Evolutionary conservation across 1,140 invertebrate species (phyloP), one percentile per base, ranked within the genome.

Genomic region (Anastrepha obliqua): DNA sequence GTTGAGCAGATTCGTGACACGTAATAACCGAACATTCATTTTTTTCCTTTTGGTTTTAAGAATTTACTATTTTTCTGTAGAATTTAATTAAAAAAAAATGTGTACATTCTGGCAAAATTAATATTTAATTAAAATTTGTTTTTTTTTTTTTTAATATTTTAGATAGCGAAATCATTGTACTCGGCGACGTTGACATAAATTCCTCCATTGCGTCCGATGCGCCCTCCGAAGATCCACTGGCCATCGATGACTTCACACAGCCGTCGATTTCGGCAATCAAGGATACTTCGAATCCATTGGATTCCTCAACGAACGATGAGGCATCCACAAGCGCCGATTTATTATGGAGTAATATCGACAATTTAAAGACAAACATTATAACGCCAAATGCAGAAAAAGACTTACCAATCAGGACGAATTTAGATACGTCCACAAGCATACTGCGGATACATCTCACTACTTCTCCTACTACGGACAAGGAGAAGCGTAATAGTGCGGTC

Each of bases 131-230:
- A 8, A 87, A 81, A 13, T 86, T 90, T 64, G 65, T 90, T 13
- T 88, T 90, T 17, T 81, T 85, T 42, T 59, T 51, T 81, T 55
- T 88, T 60, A 89, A 88, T 65, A 92, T 91, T 88, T 89, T 89
- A 15, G 91, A 91, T 59, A 90, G 90, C 59, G 91, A 93, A 88
- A 91, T 93, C 39, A 92, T 93, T 85, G 91, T 93, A 15, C 51
- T 93, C 0, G 70, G 88, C 81, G 92, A 92, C n/a, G 70, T 78
- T 0, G 91, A 93, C 86, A 85, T 91, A 0, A 93, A 92, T 88
- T 89, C 90, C 17, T 90, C 91, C 17, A 87, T 91, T 13, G 89
- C 89, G 17, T 91, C 90, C 1, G 92, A 93, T 65, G 90, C 89
- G n/a, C 74, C 90, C 15, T 90, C 90, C 15, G 90, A 91, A 47